Conservation (phyloP, 2,113 vertebrate species). For the Misgurnus anguillicaudatus region DNA sequence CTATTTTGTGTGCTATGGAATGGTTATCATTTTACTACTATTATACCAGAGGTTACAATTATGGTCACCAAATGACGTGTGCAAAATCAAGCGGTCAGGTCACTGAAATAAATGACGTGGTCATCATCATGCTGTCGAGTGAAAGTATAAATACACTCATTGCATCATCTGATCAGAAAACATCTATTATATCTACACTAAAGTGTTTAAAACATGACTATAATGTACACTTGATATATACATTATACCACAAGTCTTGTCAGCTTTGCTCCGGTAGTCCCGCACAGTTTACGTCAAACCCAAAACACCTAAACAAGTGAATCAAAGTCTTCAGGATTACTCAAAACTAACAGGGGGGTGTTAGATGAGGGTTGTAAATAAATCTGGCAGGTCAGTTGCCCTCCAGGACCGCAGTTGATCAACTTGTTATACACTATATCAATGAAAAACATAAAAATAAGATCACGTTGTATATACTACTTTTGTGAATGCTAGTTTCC, state of each 20-base stretch:
- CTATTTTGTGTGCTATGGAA: not conserved
- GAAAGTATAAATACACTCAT: not conserved
- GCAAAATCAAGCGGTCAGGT: not conserved
- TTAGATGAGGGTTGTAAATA: too few relatives aligned
- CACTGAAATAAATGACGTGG: conserved; percentile 11
- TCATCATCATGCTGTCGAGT: not conserved
- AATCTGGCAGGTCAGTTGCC: too few relatives aligned
- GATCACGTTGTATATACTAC: not conserved
- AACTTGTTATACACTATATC: not conserved
- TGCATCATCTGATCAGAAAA: not conserved
- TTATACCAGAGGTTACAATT: conserved; percentile 5
- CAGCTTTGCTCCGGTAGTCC: too few relatives aligned
- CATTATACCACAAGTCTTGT: too few relatives aligned
- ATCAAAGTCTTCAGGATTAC: too few relatives aligned
- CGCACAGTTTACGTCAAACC: too few relatives aligned
- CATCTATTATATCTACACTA: not conserved
- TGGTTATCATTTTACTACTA: not conserved
- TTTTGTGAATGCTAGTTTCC: not conserved
- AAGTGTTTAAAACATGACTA: not conserved
- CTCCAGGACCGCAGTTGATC: too few relatives aligned
- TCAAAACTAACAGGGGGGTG: too few relatives aligned
- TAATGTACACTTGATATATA: too few relatives aligned
- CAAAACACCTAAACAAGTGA: too few relatives aligned
- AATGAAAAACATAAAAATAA: not conserved
- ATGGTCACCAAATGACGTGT: conserved; percentile 41